phyloP scores from a whole-genome alignment of 2,888 invertebrate genomes.

The Cepaea hortensis region DNA sequence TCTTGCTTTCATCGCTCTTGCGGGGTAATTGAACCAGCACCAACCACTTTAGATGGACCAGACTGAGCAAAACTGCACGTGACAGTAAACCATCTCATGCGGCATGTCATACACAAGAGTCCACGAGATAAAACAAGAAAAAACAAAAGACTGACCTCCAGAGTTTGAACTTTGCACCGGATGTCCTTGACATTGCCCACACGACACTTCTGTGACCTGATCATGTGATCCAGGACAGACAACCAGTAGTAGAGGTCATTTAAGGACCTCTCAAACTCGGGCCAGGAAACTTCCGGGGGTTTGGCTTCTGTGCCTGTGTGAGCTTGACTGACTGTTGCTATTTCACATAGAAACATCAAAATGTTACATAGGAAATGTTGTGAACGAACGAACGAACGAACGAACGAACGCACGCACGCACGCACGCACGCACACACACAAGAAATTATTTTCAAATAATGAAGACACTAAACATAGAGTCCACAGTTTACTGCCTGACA shows the following conservation, averaged over 20 bases:
- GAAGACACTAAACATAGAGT: too few relatives aligned
- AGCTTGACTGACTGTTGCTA: slow-evolving; percentile 48
- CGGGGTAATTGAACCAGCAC: too few relatives aligned
- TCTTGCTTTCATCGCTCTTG: too few relatives aligned
- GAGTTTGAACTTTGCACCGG: slow-evolving; percentile 65
- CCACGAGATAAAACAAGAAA: background rate
- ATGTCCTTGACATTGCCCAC: slow-evolving; percentile 71
- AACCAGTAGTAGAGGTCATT: slow-evolving; percentile 69
- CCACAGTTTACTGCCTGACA: too few relatives aligned
- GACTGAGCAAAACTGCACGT: background rate
- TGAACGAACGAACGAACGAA: too few relatives aligned
- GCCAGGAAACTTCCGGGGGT: slow-evolving; percentile 55
- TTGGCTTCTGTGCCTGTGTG: slow-evolving; percentile 32
- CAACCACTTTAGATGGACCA: too few relatives aligned
- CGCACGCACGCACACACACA: too few relatives aligned
- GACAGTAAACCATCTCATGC: background rate
- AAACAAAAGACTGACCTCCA: slow-evolving; percentile 61
- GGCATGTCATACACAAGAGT: background rate
- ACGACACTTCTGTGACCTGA: slow-evolving; percentile 65
- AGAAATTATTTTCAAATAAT: too few relatives aligned
- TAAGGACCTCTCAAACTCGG: slow-evolving; percentile 64
- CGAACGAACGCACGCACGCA: too few relatives aligned
- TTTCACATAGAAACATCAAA: background rate
- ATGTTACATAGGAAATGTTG: too few relatives aligned
- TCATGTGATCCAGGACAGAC: slow-evolving; percentile 64